Percentiles rank a stretch among this genome's conserved stretches.
These are phyloP conservation scores for Eristalis intricaria DNA, from an alignment of 2,888 invertebrate species.

Conservation along the genomic window DNA sequence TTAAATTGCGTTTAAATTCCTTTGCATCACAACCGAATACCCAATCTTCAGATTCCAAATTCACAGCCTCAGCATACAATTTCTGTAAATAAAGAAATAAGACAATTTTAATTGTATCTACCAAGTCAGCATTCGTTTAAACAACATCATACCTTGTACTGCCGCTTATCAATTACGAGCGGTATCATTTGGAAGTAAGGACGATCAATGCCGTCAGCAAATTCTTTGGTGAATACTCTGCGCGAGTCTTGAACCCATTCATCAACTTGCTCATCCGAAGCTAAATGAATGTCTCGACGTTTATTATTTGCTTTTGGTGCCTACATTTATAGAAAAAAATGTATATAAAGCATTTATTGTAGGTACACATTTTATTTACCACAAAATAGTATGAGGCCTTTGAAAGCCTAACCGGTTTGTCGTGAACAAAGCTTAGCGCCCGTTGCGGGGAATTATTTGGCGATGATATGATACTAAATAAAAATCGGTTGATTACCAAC, in stretches of 20 bases:
- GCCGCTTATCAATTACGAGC: slow-evolving; percentile 74
- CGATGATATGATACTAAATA: slow-evolving; percentile 90
- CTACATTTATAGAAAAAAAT: background rate
- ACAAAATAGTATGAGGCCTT: slow-evolving; percentile 78
- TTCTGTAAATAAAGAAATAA: slow-evolving; percentile 73
- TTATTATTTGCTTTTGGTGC: slow-evolving; percentile 19
- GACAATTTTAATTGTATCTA: background rate
- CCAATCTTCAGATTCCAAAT: slow-evolving; percentile 88
- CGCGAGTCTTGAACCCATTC: slow-evolving; percentile 84
- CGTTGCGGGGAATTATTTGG: slow-evolving; percentile 74
- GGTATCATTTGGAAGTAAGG: slow-evolving; percentile 78
- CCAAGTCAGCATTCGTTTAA: background rate
- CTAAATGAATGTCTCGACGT: slow-evolving; percentile 32
- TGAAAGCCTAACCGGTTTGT: slow-evolving; percentile 76
- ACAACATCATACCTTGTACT: slow-evolving; percentile 74
- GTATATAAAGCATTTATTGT: background rate
- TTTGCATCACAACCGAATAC: slow-evolving; percentile 88
- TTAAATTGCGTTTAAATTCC: slow-evolving; percentile 82
- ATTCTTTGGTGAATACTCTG: slow-evolving; percentile 77
- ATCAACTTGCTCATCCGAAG: slow-evolving; percentile 65
- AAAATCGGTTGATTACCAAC: slow-evolving; percentile 87
- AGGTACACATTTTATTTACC: slow-evolving; percentile 69
- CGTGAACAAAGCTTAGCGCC: slow-evolving; percentile 75
- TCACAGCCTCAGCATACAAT: slow-evolving; percentile 85
- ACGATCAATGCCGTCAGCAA: slow-evolving; percentile 75